Evolutionary conservation across 2,888 invertebrate species (phyloP), one percentile per base, ranked within the genome.

Genomic region (Lomographa bimaculata): DNA sequence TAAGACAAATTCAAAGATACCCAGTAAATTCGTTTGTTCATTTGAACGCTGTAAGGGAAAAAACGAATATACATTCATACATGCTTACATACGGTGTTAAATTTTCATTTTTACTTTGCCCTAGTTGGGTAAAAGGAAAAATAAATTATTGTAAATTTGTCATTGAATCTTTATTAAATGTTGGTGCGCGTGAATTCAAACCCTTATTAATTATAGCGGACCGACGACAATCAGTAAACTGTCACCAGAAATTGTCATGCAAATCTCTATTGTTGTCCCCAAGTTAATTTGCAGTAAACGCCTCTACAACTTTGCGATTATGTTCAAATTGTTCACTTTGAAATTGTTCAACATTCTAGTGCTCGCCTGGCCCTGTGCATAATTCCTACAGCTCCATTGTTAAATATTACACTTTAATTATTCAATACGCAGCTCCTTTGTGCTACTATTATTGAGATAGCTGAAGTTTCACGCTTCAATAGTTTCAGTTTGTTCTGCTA

Each of bases 201-300:
- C 6, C 36, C 27, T 63, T 64, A 63, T 65, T 66, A 59, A 63
- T 63, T 63, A 60, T 54, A 59, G 23, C 32, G 32, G 23, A 36
- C 27, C 26, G 55, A 43, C 47, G 57, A 62, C 70, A 73, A 71
- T 76, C 71, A 64, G 62, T 64, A 58, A 64, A 63, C 59, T 65
- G 67, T 59, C 68, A 58, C 52, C 57, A 56, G 54, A 62, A 59
- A 68, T 71, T 71, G 65, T 72, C 58, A 75, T 74, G 73, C 64
- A 74, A 77, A 76, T 76, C 67, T 56, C 60, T 53, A 61, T 68
- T 71, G 69, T 75, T 57, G 60, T 62, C 53, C 58, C 54, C 50
- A 19, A 64, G 66, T 71, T 72, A 73, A 74, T 76, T 74, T 71
- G 66, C 69, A 71, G 68, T 68, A 69, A 75, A 73, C 62, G 61